A percentile compares a stretch with the other conserved stretches of the same genome.
Conservation (phyloP, 2,888 invertebrate genomes). For the Thera obeliscata region DNA sequence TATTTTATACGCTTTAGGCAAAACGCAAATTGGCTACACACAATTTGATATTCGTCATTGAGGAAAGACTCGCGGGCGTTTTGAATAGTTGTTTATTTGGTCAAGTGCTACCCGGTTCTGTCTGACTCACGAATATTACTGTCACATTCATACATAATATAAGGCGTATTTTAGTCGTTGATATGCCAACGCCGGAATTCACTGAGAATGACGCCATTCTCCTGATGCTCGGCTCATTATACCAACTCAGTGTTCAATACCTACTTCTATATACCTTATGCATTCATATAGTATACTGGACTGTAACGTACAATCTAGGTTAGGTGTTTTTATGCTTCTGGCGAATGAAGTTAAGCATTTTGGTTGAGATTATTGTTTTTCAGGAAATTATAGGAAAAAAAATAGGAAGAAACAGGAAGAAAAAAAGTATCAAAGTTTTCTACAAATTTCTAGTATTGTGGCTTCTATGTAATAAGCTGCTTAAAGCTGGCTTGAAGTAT, state of each 20-base stretch:
- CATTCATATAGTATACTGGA: background rate
- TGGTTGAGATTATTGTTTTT: too few relatives aligned
- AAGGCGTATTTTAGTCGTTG: constrained; percentile 71
- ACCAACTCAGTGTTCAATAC: background rate
- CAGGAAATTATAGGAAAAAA: too few relatives aligned
- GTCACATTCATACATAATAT: constrained; percentile 69
- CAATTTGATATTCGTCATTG: constrained; percentile 51
- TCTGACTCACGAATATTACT: constrained; percentile 80
- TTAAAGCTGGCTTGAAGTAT: too few relatives aligned
- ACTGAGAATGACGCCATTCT: constrained; percentile 77
- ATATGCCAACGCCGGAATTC: constrained; percentile 71
- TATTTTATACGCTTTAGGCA: background rate
- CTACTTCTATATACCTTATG: background rate
- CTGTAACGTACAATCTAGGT: too few relatives aligned
- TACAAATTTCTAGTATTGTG: too few relatives aligned
- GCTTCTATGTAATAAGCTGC: too few relatives aligned
- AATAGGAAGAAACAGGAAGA: too few relatives aligned
- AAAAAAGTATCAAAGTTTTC: too few relatives aligned
- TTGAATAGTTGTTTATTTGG: constrained; percentile 77
- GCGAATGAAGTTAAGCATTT: too few relatives aligned
- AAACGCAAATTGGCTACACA: constrained; percentile 14
- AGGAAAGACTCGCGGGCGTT: constrained; percentile 65
- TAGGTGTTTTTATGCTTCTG: too few relatives aligned
- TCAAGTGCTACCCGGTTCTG: constrained; percentile 67
- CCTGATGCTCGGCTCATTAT: constrained; percentile 57